Conservation (phyloP, 1,140 invertebrate genomes). For the Maconellicoccus hirsutus region DNA sequence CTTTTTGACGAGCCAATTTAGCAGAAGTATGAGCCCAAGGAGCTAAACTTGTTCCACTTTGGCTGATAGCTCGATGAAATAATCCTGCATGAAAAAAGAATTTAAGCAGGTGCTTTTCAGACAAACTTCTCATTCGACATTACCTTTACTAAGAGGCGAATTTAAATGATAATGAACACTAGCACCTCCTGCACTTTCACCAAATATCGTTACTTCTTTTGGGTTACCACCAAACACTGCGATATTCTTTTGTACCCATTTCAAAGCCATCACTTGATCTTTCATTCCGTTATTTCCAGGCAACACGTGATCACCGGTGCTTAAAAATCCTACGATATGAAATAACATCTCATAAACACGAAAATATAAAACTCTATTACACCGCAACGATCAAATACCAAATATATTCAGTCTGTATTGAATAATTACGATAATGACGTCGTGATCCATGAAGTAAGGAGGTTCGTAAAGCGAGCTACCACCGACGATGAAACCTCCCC, state of each 20-base stretch:
- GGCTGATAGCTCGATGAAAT: constrained; percentile 48
- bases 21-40: constrained; percentile 39
- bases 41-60: constrained; percentile 52
- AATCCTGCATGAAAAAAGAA: constrained; percentile 35
- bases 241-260: constrained; percentile 79
- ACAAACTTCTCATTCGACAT: no score
- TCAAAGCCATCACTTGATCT: constrained; percentile 77
- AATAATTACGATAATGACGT: constrained; percentile 60
- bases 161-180: constrained; percentile 58
- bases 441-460: constrained; percentile 56
- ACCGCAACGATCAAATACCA: no score
- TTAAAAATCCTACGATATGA: constrained; percentile 4
- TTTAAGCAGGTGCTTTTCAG: no score
- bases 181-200: constrained; percentile 65
- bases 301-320: background rate
- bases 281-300: constrained; percentile 84
- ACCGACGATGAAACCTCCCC: constrained; percentile 45
- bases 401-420: constrained; percentile 61
- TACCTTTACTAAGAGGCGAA: constrained; percentile 49
- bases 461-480: constrained; percentile 46
- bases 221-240: constrained; percentile 72
- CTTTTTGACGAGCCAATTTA: constrained; percentile 23
- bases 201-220: constrained; percentile 73
- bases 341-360: no score
- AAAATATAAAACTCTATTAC: no score